Base-by-base conservation (phyloP, 2,888 invertebrate species). In the Ptychoptera contaminata region DNA sequence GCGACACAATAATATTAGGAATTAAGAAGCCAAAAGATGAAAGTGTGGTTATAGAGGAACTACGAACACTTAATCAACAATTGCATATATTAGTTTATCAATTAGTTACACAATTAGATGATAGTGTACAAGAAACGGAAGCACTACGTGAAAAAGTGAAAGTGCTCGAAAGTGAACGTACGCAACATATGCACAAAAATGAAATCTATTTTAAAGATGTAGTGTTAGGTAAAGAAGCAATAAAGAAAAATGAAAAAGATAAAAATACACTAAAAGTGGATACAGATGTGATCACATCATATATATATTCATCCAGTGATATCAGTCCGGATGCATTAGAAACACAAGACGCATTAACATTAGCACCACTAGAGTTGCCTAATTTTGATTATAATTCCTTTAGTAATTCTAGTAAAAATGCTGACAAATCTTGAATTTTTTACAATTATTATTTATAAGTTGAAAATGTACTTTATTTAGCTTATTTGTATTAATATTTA, bases 11-110 rank as follows among this genome's bases (percentile, higher is more conserved):
- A 12, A 50, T 57, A 40, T 46, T 58, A 16, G 71, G 68, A 1
- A 70, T 67, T 50, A 76, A 73, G 56, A 67, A 67, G 52, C 76
- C 76, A 4, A 79, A 79, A 58, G 70, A 74, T 48, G 74, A 75
- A 42, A 65, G 69, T 43, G 70, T 67, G 23, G 73, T 79, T 38
- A 71, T 81, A 40, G 81, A 80, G 59, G 81, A 82, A 58, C 60
- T 81, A 37, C 72, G 73, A 56, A 75, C 72, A 40, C 62, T 79
- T 9, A 80, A 77, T 56, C 71, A 72, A 47, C 77, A 77, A 54
- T 59, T 81, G 40, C 71, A 77, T 49, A 62, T 63, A 14, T 59
- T 72, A 9, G 68, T 74, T 8, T 74, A 73, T 50, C 72, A 73
- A 56, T 62, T 81, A 43, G 68, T 80, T 11, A 62, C 71, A 40